phyloP scores from a whole-genome alignment of 2,113 vertebrate genomes.

The human region GRCh38 chr11:92525501-92526000 shows the following conservation, averaged over 20 bases:
- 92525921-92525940: conserved; percentile 7
- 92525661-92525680: neutral
- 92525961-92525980: neutral
- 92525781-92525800: neutral
- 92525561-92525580: neutral
- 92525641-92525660: neutral
- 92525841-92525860: neutral
- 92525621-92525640: neutral
- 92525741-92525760: neutral
- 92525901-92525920: neutral
- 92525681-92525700: neutral
- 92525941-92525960: neutral
- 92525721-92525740: neutral
- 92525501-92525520: neutral
- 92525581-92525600: neutral
- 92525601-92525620: neutral
- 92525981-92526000: neutral
- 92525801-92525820: neutral
- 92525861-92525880: neutral
- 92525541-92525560: neutral
- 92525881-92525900: neutral
- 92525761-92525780: neutral
- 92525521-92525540: neutral
- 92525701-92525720: neutral
- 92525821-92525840: neutral